Conservation (phyloP, 2,797 vertebrate species). For the Parambassis ranga region DNA sequence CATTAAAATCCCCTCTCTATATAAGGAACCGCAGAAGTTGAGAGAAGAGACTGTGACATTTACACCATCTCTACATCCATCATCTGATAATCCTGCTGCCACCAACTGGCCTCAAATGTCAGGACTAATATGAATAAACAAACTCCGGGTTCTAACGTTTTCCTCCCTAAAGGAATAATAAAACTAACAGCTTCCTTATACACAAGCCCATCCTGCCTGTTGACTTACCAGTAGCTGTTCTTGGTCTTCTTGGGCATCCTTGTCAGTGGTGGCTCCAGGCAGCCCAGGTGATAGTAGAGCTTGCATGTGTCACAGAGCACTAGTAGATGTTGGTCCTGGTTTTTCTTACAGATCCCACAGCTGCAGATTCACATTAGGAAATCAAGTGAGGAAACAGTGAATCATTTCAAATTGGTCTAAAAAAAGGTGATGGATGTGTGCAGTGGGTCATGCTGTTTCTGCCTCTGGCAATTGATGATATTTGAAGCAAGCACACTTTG, state of each 20-base stretch:
- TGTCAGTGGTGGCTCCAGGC: conserved; percentile 95
- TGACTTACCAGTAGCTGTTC: conserved; percentile 99
- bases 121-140: conserved; percentile 33
- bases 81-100: conserved; percentile 37
- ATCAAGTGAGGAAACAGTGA: no score
- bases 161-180: background rate
- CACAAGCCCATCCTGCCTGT: no score
- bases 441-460: background rate
- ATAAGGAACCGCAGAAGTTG: conserved; percentile 17
- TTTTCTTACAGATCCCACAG: conserved; percentile 99
- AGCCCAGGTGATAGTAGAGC: conserved; percentile 97
- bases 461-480: background rate
- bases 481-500: background rate
- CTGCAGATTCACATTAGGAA: no score
- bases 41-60: conserved; percentile 40
- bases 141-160: background rate
- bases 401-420: background rate
- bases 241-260: conserved; percentile 99
- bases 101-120: conserved; percentile 32
- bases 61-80: conserved; percentile 42
- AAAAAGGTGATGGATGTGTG: background rate
- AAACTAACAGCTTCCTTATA: no score
- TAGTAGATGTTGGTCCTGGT: conserved; percentile 95
- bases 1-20: background rate
- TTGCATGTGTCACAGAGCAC: conserved; percentile 97